A percentile compares a stretch with the other conserved stretches of the same genome.
phyloP scores from a whole-genome alignment of 2,113 vertebrate genomes.

The Thinocorus orbignyianus region DNA sequence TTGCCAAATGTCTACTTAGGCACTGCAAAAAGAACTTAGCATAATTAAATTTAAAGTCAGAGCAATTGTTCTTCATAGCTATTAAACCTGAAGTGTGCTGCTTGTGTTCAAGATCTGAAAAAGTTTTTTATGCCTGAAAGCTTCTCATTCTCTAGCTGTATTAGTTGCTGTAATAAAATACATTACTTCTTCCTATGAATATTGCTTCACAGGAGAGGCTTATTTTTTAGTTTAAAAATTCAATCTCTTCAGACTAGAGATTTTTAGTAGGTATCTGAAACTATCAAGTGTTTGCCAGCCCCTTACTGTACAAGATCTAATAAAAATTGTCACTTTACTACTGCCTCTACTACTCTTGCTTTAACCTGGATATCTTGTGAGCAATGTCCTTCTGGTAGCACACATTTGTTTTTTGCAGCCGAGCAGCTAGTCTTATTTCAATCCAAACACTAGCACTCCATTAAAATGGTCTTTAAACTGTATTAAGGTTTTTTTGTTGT shows the following conservation, averaged over 20 bases:
- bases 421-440: not conserved
- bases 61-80: not conserved
- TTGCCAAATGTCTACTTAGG: not conserved
- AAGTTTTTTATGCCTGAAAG: not conserved
- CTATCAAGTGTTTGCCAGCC: not conserved
- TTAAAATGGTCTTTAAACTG: not conserved
- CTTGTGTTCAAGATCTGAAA: not conserved
- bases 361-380: not conserved
- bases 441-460: not conserved
- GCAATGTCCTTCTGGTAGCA: not conserved
- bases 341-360: not conserved
- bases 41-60: not conserved
- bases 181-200: not conserved
- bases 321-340: not conserved
- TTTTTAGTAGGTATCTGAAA: not conserved
- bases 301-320: not conserved
- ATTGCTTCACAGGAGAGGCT: not conserved
- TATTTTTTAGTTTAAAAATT: not conserved
- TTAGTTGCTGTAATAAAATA: not conserved
- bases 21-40: not conserved
- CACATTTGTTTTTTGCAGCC: not conserved
- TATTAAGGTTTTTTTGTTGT: not conserved
- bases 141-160: not conserved
- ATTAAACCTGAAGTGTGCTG: not conserved
- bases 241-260: not conserved